Evolutionary conservation across 2,888 invertebrate species (phyloP), one percentile per base, ranked within the genome.

Genomic region (Nasonovia ribisnigri): DNA sequence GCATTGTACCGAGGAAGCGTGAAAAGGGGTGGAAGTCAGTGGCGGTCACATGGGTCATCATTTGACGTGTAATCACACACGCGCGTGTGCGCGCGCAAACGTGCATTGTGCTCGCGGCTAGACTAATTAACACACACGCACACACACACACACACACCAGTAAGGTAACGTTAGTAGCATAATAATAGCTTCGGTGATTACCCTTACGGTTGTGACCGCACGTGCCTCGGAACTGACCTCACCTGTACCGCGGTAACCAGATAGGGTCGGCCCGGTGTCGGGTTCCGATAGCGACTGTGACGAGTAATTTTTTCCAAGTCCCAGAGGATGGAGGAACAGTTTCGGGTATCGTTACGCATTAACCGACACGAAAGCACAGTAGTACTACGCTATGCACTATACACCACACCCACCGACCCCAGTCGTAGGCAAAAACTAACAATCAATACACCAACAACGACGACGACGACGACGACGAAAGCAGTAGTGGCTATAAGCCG

Each of bases 271-370:
- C 48, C 36, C 42, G 77, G 90, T 84, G 77, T 90, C 90, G 51
- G 90, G 90, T 90, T 90, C 48, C n/a, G 29, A 26, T 36, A 36
- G n/a, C 67, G 77, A 24, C 67, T 46, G 46, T 67, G 77, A 90
- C 51, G 77, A 90, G 36, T 48, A 77, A 36, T 46, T 57, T 46
- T 89, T 89, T 60, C 57, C 26, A 10, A 91, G 77, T 90, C 90
- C 67, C 90, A 29, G 26, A 54, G 84, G 91, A 91, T 29, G 46
- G 36, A 4, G 29, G 36, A 46, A 54, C n/a, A 57, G 57, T 91
- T 91, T 84, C 91, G 54, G 91, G n/a, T 91, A 84, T 84, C 91
- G 54, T 51, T 48, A 51, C 91, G 54, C 54, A n/a, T 91, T 84
- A 54, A n/a, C 29, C 57, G 29, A 57, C 84, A 91, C 43, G 48